Evolutionary conservation across 2,797 vertebrate species (phyloP).

Genomic region (Phataginus tetradactyla): DNA sequence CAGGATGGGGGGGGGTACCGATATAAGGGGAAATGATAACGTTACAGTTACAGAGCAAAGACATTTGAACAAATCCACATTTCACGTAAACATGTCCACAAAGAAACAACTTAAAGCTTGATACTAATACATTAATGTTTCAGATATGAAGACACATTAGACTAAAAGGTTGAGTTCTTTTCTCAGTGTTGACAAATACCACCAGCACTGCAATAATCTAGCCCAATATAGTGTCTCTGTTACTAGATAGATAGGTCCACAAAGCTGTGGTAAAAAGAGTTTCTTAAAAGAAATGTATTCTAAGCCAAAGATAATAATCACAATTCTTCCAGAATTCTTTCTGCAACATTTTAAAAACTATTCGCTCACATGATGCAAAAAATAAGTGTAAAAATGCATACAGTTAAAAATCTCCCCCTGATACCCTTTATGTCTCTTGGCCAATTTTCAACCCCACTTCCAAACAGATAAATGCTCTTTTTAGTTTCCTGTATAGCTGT

Average conservation of each 20-base stretch:
- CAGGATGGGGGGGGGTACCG: not conserved
- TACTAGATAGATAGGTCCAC: not conserved
- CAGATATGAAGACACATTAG: not conserved
- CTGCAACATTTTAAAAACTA: not conserved
- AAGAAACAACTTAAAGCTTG: not conserved
- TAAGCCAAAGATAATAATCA: not conserved
- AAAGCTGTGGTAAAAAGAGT: not conserved
- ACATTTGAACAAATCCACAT: not conserved
- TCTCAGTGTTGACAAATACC: not conserved
- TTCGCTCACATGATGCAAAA: not conserved
- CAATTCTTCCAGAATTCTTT: not conserved
- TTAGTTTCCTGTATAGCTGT: not conserved
- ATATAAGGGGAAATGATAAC: not conserved
- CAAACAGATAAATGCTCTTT: not conserved
- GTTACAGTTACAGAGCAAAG: not conserved
- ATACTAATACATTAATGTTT: not conserved
- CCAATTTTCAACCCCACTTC: not conserved
- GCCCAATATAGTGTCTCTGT: not conserved
- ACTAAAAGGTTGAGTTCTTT: slow-evolving; percentile 33
- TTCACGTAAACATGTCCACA: not conserved
- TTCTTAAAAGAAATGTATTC: not conserved
- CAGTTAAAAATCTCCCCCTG: not conserved
- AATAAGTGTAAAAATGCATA: not conserved
- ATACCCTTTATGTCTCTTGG: not conserved
- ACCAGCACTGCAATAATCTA: not conserved